Conservation (phyloP, 2,113 vertebrate species). For the Geococcyx californianus region DNA sequence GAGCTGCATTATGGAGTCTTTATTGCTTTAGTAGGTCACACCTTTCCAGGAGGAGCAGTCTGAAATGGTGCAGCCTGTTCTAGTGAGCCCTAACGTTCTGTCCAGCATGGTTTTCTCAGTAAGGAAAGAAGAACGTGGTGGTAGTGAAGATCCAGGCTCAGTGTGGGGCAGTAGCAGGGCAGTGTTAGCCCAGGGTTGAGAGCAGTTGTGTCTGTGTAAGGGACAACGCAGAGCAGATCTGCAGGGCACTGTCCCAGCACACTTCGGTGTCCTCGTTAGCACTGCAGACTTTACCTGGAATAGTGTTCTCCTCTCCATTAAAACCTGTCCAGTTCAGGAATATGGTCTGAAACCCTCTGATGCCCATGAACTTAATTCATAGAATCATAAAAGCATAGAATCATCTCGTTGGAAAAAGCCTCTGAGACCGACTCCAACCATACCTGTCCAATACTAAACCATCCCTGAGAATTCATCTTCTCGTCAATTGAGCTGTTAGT, state of each 20-base stretch:
- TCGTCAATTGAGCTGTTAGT: too few relatives aligned
- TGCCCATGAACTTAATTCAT: not conserved
- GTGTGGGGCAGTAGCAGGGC: not conserved
- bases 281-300: not conserved
- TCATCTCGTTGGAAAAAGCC: too few relatives aligned
- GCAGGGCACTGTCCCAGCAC: rapidly evolving
- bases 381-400: too few relatives aligned
- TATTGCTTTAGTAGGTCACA: not conserved
- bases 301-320: not conserved
- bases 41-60: not conserved
- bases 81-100: not conserved
- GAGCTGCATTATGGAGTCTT: not conserved
- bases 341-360: rapidly evolving
- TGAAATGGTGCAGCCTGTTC: not conserved
- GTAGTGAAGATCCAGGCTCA: not conserved
- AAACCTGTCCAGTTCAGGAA: not conserved
- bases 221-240: rapidly evolving
- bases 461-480: too few relatives aligned
- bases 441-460: too few relatives aligned
- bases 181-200: not conserved
- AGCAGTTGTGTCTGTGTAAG: not conserved
- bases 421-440: too few relatives aligned
- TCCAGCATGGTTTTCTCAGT: not conserved
- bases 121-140: not conserved
- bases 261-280: not conserved